phyloP scores from a whole-genome alignment of 2,797 vertebrate species.

The Anabas testudineus region DNA sequence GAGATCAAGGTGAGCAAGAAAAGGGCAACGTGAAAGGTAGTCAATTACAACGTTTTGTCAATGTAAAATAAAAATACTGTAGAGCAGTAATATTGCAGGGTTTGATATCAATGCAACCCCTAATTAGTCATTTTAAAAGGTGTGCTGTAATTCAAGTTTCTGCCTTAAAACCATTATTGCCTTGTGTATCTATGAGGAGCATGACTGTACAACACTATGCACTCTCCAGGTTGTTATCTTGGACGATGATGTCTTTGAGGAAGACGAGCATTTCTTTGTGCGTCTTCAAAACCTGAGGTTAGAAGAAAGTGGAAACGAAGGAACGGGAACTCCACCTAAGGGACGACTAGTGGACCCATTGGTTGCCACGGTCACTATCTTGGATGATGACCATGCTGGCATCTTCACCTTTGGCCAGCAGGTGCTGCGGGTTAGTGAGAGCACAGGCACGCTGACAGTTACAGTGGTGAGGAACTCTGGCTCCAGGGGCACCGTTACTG shows the following conservation, averaged over 20 bases:
- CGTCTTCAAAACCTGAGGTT: conserved; percentile 91
- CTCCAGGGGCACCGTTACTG: conserved; percentile 90
- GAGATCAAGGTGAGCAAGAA: conserved; percentile 87
- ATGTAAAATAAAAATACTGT: neutral
- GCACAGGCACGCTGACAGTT: conserved; percentile 89
- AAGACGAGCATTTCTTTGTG: conserved; percentile 94
- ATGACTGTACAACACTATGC: neutral
- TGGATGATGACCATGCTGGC: conserved; percentile 97
- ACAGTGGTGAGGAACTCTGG: conserved; percentile 91
- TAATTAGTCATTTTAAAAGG: neutral
- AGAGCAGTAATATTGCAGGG: neutral
- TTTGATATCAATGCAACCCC: neutral
- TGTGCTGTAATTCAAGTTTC: neutral
- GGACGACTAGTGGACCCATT: conserved; percentile 89
- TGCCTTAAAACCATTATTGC: neutral
- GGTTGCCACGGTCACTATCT: conserved; percentile 92
- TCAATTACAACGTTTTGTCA: neutral
- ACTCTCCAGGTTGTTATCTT: conserved; percentile 87
- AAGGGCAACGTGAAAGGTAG: neutral
- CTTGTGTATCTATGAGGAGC: neutral
- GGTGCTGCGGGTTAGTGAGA: conserved; percentile 91
- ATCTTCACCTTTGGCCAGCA: conserved; percentile 92
- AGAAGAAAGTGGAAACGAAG: conserved; percentile 88
- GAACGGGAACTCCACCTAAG: conserved; percentile 81
- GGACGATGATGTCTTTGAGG: conserved; percentile 96